Conservation (phyloP, 2,113 vertebrate genomes). For the Notothenia coriiceps region DNA sequence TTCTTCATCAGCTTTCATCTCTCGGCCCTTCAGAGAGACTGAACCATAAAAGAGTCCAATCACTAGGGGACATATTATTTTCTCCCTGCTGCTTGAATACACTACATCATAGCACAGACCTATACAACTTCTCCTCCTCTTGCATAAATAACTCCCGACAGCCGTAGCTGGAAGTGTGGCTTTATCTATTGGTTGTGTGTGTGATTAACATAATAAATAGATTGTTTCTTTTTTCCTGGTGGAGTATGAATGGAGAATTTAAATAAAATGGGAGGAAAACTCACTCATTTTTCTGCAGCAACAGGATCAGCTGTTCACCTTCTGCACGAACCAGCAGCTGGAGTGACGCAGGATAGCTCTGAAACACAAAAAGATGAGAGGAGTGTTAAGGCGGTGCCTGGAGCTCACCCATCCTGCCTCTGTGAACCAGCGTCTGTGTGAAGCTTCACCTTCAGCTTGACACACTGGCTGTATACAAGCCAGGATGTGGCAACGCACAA, state of each 20-base stretch:
- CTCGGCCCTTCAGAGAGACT: conserved; percentile 59
- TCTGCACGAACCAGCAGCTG: conserved; percentile 86
- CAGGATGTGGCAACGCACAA: conserved; percentile 69
- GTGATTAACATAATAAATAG: conserved; percentile 49
- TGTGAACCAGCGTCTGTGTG: conserved; percentile 32
- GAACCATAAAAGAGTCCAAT: conserved; percentile 71
- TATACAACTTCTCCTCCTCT: conserved; percentile 41
- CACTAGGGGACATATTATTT: conserved; percentile 71
- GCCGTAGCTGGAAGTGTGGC: conserved; percentile 5
- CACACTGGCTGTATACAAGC: conserved; percentile 8
- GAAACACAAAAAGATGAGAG: conserved; percentile 82
- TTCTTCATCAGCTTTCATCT: conserved; percentile 75
- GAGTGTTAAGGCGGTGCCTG: conserved; percentile 36
- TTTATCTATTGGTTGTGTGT: conserved; percentile 41
- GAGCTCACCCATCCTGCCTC: conserved; percentile 56
- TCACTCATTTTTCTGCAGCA: conserved; percentile 92
- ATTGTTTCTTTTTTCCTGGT: conserved; percentile 11
- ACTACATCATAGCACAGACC: conserved; percentile 37
- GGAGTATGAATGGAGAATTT: conserved; percentile 1
- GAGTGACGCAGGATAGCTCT: conserved; percentile 89
- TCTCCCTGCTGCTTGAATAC: conserved; percentile 56
- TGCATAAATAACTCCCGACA: conserved; percentile 38
- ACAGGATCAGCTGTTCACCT: conserved; percentile 85
- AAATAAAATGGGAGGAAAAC: conserved; percentile 47
- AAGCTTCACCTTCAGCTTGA: conserved; percentile 39